Evolutionary conservation across 2,888 invertebrate species (phyloP), one percentile per base, ranked within the genome.

Genomic region (Acleris laterana): DNA sequence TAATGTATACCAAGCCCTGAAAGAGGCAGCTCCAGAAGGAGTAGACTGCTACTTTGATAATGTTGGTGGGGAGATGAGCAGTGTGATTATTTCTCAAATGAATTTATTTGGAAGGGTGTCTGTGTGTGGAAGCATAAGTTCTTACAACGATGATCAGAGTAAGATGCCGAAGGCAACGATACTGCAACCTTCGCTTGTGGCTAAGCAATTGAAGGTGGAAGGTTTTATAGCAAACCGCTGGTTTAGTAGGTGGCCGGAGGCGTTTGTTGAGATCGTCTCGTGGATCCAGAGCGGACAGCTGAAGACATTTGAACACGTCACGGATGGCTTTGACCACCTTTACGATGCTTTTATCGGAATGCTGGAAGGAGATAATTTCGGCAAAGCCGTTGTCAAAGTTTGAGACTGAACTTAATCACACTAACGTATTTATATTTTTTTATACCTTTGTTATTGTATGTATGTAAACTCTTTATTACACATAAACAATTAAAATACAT

Each of bases 21-120:
- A 93, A 67, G 89, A 94, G 81, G 93, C 92, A 50, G 95, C 95
- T 1, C 95, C 96, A 0, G 85, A 95, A 22, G 96, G 96, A 9
- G 88, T 96, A 0, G 96, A 96, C 77, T 95, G 95, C 76, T 96
- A 95, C 78, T 96, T 96, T 78, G 96, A 96, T 78, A 96, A 96
- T 81, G 96, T 96, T 7, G 96, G 95, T 19, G 95, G 96, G 5
- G 94, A 94, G 68, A 89, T 95, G 20, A 94, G 95, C 58, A 93
- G 93, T 58, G 82, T 81, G 0, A 93, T 95, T 3, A 87, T 95
- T 0, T 83, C 84, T 46, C 94, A 94, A 71, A 95, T 96, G 95
- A 95, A 94, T 68, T 52, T 61, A 7, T 87, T 80, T 68, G 95
- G 96, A 0, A 87, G 95, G 60, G 88, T 96, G 22, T 84, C 95